A percentile compares a stretch with the other conserved stretches of the same genome.
phyloP scores from a whole-genome alignment of 2,113 vertebrate species.

The Poeciliopsis turrubarensis region DNA sequence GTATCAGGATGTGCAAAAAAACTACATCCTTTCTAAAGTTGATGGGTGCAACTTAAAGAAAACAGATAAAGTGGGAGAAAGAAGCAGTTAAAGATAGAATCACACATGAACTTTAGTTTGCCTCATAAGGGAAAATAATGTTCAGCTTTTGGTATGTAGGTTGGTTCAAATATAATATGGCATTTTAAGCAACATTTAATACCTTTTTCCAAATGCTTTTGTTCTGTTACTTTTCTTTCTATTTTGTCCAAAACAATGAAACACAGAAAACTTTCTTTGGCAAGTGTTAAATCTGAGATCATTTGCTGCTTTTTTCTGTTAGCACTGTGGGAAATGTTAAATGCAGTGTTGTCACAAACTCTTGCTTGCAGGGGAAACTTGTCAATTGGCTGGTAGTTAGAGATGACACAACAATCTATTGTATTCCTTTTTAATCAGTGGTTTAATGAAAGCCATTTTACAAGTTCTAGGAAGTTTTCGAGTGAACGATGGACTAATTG shows the following conservation, averaged over 20 bases:
- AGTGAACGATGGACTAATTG: neutral
- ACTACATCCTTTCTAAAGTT: too few species aligned
- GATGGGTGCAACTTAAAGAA: too few species aligned
- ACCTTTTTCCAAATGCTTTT: neutral
- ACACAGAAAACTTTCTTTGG: neutral
- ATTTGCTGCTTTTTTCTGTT: neutral
- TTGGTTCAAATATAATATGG: neutral
- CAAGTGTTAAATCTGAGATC: neutral
- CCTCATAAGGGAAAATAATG: too few species aligned
- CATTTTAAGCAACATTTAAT: neutral
- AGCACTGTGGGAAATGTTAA: neutral
- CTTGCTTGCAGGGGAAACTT: neutral
- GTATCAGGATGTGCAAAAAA: too few species aligned
- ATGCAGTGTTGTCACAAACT: neutral
- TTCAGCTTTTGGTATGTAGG: neutral
- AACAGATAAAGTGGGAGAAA: too few species aligned
- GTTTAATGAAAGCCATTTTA: constrained; percentile 6
- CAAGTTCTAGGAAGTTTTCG: neutral
- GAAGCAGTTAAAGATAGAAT: too few species aligned
- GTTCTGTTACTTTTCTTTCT: neutral
- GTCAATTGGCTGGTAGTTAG: neutral
- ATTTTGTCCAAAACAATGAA: neutral
- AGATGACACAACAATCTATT: constrained; percentile 5
- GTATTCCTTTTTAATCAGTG: neutral
- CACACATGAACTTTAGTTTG: neutral